Percentiles rank a stretch among this genome's conserved stretches.
These are phyloP conservation scores for Meandrusa payeni DNA, from an alignment of 2,888 invertebrate genomes.

Conservation along the genomic window DNA sequence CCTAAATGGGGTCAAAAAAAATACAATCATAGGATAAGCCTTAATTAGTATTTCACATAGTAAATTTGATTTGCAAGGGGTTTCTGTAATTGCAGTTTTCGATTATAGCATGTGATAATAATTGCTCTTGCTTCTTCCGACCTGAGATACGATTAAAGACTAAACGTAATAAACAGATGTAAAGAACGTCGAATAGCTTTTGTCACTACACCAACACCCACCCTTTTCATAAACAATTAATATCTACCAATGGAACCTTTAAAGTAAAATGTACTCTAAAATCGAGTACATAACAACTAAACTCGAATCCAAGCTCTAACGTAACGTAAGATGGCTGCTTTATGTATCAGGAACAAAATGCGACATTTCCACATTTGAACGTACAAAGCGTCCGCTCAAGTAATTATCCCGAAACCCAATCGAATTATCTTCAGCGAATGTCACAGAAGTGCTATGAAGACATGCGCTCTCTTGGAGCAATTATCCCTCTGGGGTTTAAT, in stretches of 20 bases:
- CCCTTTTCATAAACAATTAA: conserved; percentile 17
- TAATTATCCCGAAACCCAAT: conserved; percentile 66
- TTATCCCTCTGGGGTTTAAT: conserved; percentile 42
- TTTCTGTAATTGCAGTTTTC: too few relatives aligned
- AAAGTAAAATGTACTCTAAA: conserved; percentile 18
- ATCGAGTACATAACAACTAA: conserved; percentile 1
- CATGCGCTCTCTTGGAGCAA: conserved; percentile 62
- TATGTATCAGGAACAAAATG: conserved; percentile 35
- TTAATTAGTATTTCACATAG: too few relatives aligned
- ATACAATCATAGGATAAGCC: too few relatives aligned
- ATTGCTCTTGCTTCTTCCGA: too few relatives aligned
- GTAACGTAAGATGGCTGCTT: conserved; percentile 28
- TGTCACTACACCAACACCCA: not conserved
- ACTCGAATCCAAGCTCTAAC: conserved; percentile 16
- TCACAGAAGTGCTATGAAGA: conserved; percentile 64
- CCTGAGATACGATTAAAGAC: too few relatives aligned
- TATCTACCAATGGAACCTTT: conserved; percentile 7
- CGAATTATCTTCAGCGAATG: conserved; percentile 63
- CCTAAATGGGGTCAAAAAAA: too few relatives aligned
- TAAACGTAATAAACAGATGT: too few relatives aligned
- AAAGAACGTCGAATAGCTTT: conserved; percentile 1
- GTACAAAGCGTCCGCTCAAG: conserved; percentile 38
- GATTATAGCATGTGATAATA: too few relatives aligned
- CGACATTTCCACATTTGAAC: conserved; percentile 35
- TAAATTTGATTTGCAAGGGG: too few relatives aligned